phyloP scores from a whole-genome alignment of 92 coral and sea anemone species.

The Actinernus sp. region DNA sequence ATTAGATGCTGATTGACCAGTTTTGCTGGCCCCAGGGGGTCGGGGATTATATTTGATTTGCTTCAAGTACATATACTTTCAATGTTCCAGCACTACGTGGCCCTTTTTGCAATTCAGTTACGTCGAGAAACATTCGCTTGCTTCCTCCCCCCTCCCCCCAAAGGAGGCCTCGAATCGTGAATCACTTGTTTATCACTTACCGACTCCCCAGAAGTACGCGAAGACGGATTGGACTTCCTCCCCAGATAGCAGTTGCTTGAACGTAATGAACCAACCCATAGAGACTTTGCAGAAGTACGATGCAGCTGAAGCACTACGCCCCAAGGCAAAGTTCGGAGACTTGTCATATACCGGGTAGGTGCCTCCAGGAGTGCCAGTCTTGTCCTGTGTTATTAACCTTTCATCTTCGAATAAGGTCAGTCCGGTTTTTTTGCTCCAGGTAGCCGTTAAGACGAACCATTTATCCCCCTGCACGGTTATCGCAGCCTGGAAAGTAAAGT shows the following conservation, averaged over 20 bases:
- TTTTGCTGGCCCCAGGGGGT: no score
- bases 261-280: conserved; percentile 75
- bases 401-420: conserved; percentile 75
- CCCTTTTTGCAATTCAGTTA: no score
- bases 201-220: conserved; percentile 90
- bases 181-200: no score
- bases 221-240: conserved; percentile 59
- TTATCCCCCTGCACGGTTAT: conserved; percentile 56
- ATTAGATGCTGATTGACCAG: no score
- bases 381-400: conserved; percentile 27
- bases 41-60: no score
- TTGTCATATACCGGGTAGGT: conserved; percentile 30
- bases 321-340: conserved; percentile 78
- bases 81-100: no score
- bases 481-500: conserved; percentile 62
- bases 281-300: conserved; percentile 59
- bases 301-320: conserved; percentile 64
- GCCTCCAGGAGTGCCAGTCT: conserved; percentile 45
- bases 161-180: no score
- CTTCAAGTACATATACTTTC: no score
- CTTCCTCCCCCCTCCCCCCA: no score
- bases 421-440: conserved; percentile 85
- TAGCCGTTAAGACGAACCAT: conserved; percentile 82
- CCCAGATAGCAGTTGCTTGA: conserved; percentile 72
- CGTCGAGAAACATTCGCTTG: no score